Evolutionary conservation across 2,113 vertebrate species (phyloP).

Genomic region (Verasper variegatus): DNA sequence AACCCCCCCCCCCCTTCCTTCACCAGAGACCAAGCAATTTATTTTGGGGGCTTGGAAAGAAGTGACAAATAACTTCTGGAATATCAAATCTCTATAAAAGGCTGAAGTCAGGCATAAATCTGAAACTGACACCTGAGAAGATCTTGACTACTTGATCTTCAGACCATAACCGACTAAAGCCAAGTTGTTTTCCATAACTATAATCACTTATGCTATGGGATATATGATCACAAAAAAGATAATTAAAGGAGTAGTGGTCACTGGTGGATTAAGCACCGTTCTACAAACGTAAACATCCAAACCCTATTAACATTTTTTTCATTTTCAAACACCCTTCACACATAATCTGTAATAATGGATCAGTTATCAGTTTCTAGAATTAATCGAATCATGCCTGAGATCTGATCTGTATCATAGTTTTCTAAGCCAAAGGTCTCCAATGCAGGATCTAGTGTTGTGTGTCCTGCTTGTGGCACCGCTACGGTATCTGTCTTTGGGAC

Average conservation of each 20-base stretch:
- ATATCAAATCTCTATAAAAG: constrained; percentile 86
- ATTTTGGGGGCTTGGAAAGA: constrained; percentile 83
- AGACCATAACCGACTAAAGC: constrained; percentile 35
- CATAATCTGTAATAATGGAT: not conserved
- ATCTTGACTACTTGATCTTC: constrained; percentile 68
- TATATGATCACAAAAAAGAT: not conserved
- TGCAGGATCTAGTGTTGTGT: not conserved
- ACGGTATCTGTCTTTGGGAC: constrained; percentile 11
- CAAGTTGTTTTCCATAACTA: constrained; percentile 67
- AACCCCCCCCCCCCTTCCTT: constrained; percentile 40
- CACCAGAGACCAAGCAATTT: constrained; percentile 76
- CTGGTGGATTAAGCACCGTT: not conserved
- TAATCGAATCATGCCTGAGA: not conserved
- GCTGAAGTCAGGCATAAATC: constrained; percentile 83
- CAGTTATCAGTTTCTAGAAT: not conserved
- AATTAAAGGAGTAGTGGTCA: not conserved
- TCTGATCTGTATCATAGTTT: not conserved
- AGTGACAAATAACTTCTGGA: constrained; percentile 83
- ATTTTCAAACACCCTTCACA: not conserved
- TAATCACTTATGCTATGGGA: constrained; percentile 17
- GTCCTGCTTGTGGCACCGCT: not conserved
- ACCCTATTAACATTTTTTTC: not conserved
- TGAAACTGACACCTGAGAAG: constrained; percentile 77
- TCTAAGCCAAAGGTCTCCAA: not conserved
- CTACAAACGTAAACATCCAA: not conserved